A percentile compares a stretch with the other conserved stretches of the same genome.
Conservation (phyloP, 2,797 vertebrate species). For the Cephalopachus bancanus region DNA sequence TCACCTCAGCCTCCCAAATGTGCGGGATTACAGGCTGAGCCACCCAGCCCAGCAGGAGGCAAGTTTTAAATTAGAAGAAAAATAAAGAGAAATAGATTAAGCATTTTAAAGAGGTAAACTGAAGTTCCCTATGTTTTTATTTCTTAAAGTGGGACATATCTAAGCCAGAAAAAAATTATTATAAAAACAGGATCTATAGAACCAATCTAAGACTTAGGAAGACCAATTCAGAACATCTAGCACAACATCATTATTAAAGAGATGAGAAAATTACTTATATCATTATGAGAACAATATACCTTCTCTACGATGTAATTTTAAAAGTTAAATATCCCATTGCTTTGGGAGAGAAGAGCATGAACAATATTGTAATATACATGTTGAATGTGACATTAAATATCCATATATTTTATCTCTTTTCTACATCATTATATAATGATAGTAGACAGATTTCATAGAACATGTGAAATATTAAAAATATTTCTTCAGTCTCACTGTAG, state of each 20-base stretch:
- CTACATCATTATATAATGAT: neutral
- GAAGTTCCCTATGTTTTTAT: neutral
- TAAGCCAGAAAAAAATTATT: neutral
- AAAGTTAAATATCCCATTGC: neutral
- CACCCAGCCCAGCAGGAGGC: too few relatives aligned
- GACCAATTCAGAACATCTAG: neutral
- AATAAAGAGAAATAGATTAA: neutral
- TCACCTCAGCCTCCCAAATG: too few relatives aligned
- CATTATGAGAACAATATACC: neutral
- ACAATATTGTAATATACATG: slow-evolving; percentile 3
- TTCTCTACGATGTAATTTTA: neutral
- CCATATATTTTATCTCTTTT: neutral
- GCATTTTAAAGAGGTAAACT: neutral
- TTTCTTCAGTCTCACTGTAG: slow-evolving; percentile 45
- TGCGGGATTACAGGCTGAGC: too few relatives aligned
- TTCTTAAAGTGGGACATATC: neutral
- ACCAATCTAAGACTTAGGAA: neutral
- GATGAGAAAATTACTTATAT: slow-evolving; percentile 20
- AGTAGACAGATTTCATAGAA: slow-evolving; percentile 57
- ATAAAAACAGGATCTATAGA: slow-evolving; percentile 23
- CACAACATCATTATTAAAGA: neutral
- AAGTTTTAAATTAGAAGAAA: slow-evolving; percentile 10
- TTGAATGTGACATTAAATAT: slow-evolving; percentile 63
- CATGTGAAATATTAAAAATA: neutral
- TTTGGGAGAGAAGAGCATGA: slow-evolving; percentile 22